A percentile compares a stretch with the other conserved stretches of the same genome.
These are phyloP conservation scores for Rousettus madagascariensis DNA, from an alignment of 2,797 vertebrate species.

Conservation along the genomic window DNA sequence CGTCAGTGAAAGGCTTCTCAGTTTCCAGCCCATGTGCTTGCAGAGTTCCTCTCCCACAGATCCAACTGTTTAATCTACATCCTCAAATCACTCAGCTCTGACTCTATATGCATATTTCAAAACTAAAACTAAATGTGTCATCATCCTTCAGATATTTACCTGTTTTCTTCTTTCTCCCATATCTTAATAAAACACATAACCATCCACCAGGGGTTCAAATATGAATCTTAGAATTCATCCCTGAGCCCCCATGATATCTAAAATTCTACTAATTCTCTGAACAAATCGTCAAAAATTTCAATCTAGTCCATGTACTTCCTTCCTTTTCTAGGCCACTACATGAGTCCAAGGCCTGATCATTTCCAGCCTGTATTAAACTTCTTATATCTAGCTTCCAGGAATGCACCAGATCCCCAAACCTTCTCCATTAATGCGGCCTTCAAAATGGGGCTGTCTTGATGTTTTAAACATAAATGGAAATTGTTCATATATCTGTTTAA, in stretches of 20 bases:
- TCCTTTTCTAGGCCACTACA: neutral
- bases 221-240: neutral
- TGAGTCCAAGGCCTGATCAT: neutral
- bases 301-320: neutral
- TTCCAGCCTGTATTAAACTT: neutral
- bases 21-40: neutral
- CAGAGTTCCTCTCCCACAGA: too few species aligned
- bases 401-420: rapidly evolving
- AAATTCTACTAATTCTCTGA: neutral
- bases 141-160: neutral
- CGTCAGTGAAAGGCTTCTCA: neutral
- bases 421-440: neutral
- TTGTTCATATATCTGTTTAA: neutral
- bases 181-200: neutral
- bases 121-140: neutral
- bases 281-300: neutral
- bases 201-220: neutral
- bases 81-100: neutral
- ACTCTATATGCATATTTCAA: neutral
- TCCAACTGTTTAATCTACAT: too few species aligned
- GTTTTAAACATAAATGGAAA: neutral
- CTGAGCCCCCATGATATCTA: neutral
- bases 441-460: neutral
- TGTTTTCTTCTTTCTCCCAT: neutral
- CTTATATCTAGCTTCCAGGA: neutral